Conservation (phyloP, 2,888 invertebrate genomes). For the Cancer borealis region DNA sequence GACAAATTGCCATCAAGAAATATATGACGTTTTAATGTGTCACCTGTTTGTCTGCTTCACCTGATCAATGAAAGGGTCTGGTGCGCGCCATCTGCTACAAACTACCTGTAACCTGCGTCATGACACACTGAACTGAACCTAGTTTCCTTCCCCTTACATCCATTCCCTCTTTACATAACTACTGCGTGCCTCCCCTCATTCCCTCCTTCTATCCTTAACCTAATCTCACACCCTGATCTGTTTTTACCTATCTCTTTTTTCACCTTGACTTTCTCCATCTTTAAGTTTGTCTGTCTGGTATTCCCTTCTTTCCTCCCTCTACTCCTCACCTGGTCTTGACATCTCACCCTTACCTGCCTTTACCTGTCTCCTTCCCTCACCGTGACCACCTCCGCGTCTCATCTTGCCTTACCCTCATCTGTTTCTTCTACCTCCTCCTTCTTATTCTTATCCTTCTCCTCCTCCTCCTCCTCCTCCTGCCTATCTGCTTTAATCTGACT, state of each 20-base stretch:
- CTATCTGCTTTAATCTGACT: neutral
- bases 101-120: neutral
- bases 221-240: neutral
- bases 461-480: neutral
- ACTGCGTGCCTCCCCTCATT: neutral
- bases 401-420: neutral
- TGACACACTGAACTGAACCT: neutral
- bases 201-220: neutral
- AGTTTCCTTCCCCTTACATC: neutral
- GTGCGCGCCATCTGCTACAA: neutral
- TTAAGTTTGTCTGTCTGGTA: neutral
- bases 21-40: neutral
- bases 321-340: neutral
- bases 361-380: neutral
- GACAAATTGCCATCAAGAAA: neutral
- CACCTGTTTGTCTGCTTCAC: neutral
- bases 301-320: neutral
- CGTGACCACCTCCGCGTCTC: neutral
- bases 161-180: no score
- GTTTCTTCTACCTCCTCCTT: neutral
- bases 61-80: neutral
- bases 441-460: neutral
- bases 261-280: neutral
- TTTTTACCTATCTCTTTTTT: neutral
- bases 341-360: neutral